Conservation (phyloP, 2,888 invertebrate species). For the Carabus problematicus region DNA sequence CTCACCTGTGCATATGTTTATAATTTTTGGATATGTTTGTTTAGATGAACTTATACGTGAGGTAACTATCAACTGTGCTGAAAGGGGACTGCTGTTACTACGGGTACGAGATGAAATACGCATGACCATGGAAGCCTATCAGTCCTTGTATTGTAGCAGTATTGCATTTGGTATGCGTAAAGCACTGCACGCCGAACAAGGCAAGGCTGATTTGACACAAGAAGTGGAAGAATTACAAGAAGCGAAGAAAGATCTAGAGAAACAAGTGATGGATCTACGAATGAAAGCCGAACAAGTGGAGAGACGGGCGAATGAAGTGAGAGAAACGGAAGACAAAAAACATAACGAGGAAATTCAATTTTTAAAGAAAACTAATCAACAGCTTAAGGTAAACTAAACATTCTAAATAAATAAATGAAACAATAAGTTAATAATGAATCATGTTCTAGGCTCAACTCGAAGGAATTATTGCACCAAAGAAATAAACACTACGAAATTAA, state of each 20-base stretch:
- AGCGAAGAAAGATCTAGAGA: slow-evolving; percentile 71
- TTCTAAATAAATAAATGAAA: not conserved
- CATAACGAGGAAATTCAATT: slow-evolving; percentile 92
- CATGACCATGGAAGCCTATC: slow-evolving; percentile 96
- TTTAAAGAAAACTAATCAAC: slow-evolving; percentile 91
- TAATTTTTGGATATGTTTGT: slow-evolving; percentile 1
- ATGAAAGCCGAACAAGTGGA: slow-evolving; percentile 84
- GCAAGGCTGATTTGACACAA: slow-evolving; percentile 81
- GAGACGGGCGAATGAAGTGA: slow-evolving; percentile 79
- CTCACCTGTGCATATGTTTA: not conserved
- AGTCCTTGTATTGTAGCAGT: slow-evolving; percentile 95
- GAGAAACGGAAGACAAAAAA: slow-evolving; percentile 90
- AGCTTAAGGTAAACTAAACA: slow-evolving; percentile 75
- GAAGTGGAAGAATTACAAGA: slow-evolving; percentile 74
- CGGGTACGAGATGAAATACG: slow-evolving; percentile 94
- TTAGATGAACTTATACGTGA: slow-evolving; percentile 87
- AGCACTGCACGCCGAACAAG: slow-evolving; percentile 92
- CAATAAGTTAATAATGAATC: slow-evolving; percentile 38
- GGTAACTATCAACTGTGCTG: slow-evolving; percentile 96
- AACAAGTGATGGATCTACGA: slow-evolving; percentile 67
- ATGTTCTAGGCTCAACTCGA: slow-evolving; percentile 84
- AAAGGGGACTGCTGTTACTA: slow-evolving; percentile 90
- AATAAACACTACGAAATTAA: slow-evolving; percentile 62
- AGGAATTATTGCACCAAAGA: slow-evolving; percentile 93
- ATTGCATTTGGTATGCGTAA: slow-evolving; percentile 98